These are phyloP conservation scores for Automeris io DNA, from an alignment of 2,888 invertebrate genomes.

Conservation along the genomic window DNA sequence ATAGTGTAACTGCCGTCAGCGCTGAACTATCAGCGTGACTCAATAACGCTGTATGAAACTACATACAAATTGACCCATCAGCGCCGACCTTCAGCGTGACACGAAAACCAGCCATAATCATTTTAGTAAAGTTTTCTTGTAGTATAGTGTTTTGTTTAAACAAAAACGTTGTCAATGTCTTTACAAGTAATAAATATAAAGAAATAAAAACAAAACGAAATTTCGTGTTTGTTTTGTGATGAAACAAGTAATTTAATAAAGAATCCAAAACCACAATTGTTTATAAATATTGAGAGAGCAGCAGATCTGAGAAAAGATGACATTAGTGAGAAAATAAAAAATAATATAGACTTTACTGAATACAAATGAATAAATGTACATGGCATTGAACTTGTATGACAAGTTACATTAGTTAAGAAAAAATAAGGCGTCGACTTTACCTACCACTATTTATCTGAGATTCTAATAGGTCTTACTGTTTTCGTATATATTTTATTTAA, in stretches of 20 bases:
- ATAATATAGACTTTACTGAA: slow-evolving; percentile 1
- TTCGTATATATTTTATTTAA: slow-evolving; percentile 24
- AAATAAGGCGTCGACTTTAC: too few relatives aligned
- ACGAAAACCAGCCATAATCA: too few relatives aligned
- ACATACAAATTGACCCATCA: too few relatives aligned
- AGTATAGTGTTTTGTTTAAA: background rate
- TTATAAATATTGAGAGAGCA: slow-evolving; percentile 1
- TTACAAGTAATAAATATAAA: background rate
- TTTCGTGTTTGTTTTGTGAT: slow-evolving; percentile 1
- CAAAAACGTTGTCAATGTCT: background rate
- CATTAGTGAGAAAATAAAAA: background rate
- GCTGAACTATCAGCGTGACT: too few relatives aligned
- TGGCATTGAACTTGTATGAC: too few relatives aligned
- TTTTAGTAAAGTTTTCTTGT: too few relatives aligned
- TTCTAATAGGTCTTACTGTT: slow-evolving; percentile 8
- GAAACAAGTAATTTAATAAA: background rate
- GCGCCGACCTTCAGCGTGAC: too few relatives aligned
- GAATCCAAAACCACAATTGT: slow-evolving; percentile 1
- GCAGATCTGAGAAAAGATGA: slow-evolving; percentile 1
- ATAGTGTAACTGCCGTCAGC: too few relatives aligned
- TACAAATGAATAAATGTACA: background rate
- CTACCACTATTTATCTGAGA: too few relatives aligned
- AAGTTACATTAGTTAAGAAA: slow-evolving; percentile 33
- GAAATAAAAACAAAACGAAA: background rate
- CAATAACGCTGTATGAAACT: too few relatives aligned